Conservation (phyloP, 2,888 invertebrate species). For the Spialia ferax region DNA sequence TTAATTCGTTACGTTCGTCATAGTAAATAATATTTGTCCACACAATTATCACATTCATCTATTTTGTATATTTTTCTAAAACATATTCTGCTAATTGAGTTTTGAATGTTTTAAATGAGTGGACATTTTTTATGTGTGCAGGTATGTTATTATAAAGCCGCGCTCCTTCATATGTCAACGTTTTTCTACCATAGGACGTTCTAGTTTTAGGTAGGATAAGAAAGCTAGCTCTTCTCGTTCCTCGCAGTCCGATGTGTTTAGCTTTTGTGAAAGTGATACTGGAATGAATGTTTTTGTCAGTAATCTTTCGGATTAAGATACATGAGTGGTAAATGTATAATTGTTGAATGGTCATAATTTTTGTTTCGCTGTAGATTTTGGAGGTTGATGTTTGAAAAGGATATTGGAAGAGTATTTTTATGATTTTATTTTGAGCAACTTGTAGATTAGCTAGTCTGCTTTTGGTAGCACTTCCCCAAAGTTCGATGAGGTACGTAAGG, state of each 20-base stretch:
- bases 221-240: constrained; percentile 2
- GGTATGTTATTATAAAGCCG: background rate
- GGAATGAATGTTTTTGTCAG: background rate
- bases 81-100: background rate
- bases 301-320: background rate
- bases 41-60: too few relatives aligned
- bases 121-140: too few relatives aligned
- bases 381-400: constrained; percentile 10
- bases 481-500: background rate
- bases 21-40: too few relatives aligned
- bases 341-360: constrained; percentile 1
- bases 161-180: background rate
- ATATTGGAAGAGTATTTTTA: constrained; percentile 20
- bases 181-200: background rate
- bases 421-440: constrained; percentile 11
- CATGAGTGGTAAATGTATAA: constrained; percentile 7
- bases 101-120: background rate
- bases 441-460: constrained; percentile 9
- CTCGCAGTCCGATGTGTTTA: background rate
- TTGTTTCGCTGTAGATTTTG: constrained; percentile 4
- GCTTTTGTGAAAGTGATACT: constrained; percentile 3
- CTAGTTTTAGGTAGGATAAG: constrained; percentile 7
- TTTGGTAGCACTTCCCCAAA: constrained; percentile 7
- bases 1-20: too few relatives aligned
- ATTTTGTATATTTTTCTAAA: too few relatives aligned